Evolutionary conservation across 1,140 invertebrate genomes (phyloP).

Genomic region (Bombus vancouverensis): DNA sequence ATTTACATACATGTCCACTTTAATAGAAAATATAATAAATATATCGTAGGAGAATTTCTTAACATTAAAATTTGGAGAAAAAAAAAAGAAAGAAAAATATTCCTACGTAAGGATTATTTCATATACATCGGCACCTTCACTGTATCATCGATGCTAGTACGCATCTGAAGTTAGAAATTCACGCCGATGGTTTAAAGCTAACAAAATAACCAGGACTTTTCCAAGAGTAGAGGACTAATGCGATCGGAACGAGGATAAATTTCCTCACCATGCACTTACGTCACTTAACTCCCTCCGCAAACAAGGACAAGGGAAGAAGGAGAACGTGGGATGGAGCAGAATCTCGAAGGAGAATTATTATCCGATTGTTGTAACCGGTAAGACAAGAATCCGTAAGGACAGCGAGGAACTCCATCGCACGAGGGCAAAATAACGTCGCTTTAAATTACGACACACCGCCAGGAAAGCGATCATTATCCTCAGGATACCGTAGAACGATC

Average conservation of each 20-base stretch:
- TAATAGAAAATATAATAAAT: not conserved
- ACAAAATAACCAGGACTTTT: not conserved
- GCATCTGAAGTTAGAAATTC: not conserved
- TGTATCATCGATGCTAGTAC: not conserved
- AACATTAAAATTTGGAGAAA: not conserved
- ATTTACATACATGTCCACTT: not conserved
- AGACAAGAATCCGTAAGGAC: constrained; percentile 30
- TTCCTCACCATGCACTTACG: constrained; percentile 10
- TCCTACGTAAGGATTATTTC: no score
- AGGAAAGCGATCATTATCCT: constrained; percentile 51
- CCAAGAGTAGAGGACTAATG: not conserved
- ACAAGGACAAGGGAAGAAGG: constrained; percentile 41
- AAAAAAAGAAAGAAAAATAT: not conserved
- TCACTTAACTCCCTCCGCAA: constrained; percentile 7
- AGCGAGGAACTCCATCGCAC: not conserved
- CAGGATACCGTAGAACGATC: constrained; percentile 18
- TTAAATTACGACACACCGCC: constrained; percentile 44
- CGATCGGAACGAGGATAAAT: constrained; percentile 7
- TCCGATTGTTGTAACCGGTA: constrained; percentile 36
- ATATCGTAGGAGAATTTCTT: not conserved
- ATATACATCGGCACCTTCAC: not conserved
- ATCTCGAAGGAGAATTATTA: constrained; percentile 41
- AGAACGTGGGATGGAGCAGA: constrained; percentile 2
- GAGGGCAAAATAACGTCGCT: constrained; percentile 32
- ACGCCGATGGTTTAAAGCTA: not conserved